phyloP scores from a whole-genome alignment of 2,888 invertebrate species.

The Gryllus longicercus region DNA sequence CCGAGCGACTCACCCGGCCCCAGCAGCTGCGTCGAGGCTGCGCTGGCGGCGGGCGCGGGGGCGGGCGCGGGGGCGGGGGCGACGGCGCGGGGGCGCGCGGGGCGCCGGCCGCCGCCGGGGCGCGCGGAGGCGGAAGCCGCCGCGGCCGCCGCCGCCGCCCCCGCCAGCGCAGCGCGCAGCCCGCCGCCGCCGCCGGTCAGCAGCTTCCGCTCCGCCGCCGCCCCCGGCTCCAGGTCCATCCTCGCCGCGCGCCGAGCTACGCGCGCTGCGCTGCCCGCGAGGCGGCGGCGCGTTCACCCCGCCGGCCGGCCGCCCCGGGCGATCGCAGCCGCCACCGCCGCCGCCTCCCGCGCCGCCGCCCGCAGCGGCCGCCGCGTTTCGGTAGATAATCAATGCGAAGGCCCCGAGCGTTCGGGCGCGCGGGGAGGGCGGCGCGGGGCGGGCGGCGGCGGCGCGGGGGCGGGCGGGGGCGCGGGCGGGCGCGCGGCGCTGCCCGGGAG shows the following conservation, averaged over 20 bases:
- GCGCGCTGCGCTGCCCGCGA: too few relatives aligned
- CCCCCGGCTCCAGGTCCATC: background rate
- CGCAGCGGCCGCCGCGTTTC: background rate
- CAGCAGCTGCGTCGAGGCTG: background rate
- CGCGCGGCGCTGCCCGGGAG: background rate
- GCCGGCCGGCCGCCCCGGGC: background rate
- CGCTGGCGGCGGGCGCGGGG: background rate
- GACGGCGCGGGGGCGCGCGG: background rate
- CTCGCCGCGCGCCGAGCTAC: background rate
- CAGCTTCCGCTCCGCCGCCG: background rate
- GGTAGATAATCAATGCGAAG: constrained; percentile 19
- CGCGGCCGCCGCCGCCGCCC: constrained; percentile 3
- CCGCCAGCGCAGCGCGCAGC: constrained; percentile 10
- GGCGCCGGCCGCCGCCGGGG: constrained; percentile 19
- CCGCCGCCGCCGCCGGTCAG: background rate
- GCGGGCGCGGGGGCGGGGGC: constrained; percentile 24
- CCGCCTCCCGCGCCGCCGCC: constrained; percentile 22
- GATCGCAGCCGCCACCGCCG: background rate
- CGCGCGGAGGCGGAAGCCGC: background rate
- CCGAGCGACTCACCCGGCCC: background rate
- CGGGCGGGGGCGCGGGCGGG: background rate
- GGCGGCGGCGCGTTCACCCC: background rate
- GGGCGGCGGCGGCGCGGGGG: background rate
- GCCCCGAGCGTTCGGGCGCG: background rate
- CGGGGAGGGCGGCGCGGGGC: constrained; percentile 11